phyloP scores from a whole-genome alignment of 2,888 invertebrate genomes.

The Glaucopsyche alexis region DNA sequence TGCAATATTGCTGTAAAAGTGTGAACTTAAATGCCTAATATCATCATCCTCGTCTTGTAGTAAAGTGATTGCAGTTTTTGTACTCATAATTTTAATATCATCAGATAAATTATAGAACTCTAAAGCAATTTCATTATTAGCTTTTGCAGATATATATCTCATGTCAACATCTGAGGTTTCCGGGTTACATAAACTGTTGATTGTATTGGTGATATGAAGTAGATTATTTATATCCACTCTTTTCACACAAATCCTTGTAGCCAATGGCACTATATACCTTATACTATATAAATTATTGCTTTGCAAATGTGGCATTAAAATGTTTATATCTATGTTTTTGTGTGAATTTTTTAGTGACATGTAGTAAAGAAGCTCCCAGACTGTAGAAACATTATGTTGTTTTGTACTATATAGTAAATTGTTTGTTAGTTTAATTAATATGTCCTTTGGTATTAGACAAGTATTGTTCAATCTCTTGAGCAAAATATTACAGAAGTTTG shows the following conservation, averaged over 20 bases:
- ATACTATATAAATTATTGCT: slow-evolving; percentile 48
- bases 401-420: slow-evolving; percentile 44
- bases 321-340: slow-evolving; percentile 39
- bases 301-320: slow-evolving; percentile 43
- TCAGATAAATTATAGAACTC: slow-evolving; percentile 49
- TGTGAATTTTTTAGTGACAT: slow-evolving; percentile 51
- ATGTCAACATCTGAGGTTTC: slow-evolving; percentile 60
- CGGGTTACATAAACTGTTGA: slow-evolving; percentile 54
- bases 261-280: slow-evolving; percentile 60
- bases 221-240: slow-evolving; percentile 41
- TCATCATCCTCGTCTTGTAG: slow-evolving; percentile 79
- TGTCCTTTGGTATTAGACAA: slow-evolving; percentile 39
- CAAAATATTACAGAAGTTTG: slow-evolving; percentile 52
- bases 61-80: slow-evolving; percentile 65
- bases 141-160: slow-evolving; percentile 60
- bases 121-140: slow-evolving; percentile 62
- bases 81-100: slow-evolving; percentile 53
- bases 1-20: slow-evolving; percentile 53
- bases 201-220: slow-evolving; percentile 47
- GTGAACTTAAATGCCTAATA: slow-evolving; percentile 63
- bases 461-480: slow-evolving; percentile 49
- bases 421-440: slow-evolving; percentile 46
- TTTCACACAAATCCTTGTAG: slow-evolving; percentile 47
- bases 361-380: slow-evolving; percentile 60
- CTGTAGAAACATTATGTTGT: slow-evolving; percentile 41